phyloP scores from a whole-genome alignment of 2,888 invertebrate genomes.

The Ophioninae sp. region DNA sequence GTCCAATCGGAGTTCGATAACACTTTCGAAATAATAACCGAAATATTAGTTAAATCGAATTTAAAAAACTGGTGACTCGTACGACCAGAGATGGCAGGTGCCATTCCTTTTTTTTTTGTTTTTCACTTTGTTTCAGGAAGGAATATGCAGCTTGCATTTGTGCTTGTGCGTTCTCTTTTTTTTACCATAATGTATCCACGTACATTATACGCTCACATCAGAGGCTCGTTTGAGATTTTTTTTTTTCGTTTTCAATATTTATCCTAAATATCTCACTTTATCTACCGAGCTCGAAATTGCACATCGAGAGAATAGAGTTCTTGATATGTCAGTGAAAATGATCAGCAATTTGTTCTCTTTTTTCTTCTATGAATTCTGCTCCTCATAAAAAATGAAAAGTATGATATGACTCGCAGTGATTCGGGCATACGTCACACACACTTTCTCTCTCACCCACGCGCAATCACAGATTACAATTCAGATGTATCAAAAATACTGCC shows the following conservation, averaged over 20 bases:
- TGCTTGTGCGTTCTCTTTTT: slow-evolving; percentile 54
- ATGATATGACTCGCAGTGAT: slow-evolving; percentile 66
- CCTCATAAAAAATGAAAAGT: slow-evolving; percentile 22
- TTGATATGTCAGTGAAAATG: slow-evolving; percentile 63
- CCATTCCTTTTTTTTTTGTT: slow-evolving; percentile 22
- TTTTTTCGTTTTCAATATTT: slow-evolving; percentile 18
- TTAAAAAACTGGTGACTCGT: neutral
- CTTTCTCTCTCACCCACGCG: neutral
- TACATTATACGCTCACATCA: slow-evolving; percentile 36
- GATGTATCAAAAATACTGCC: slow-evolving; percentile 72
- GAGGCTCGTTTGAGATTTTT: slow-evolving; percentile 1
- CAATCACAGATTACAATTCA: slow-evolving; percentile 70
- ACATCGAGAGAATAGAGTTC: slow-evolving; percentile 44
- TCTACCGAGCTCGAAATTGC: slow-evolving; percentile 42
- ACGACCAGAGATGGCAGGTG: slow-evolving; percentile 17
- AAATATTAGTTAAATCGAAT: neutral
- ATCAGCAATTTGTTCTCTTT: slow-evolving; percentile 33
- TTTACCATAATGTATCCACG: slow-evolving; percentile 38
- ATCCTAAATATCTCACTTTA: slow-evolving; percentile 31
- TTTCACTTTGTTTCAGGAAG: slow-evolving; percentile 15
- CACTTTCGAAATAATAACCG: neutral
- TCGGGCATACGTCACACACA: slow-evolving; percentile 49
- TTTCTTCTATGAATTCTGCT: slow-evolving; percentile 8
- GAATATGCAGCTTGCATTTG: slow-evolving; percentile 41
- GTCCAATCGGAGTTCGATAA: neutral